Base-by-base conservation (phyloP, 2,113 vertebrate species). In the Beaufortia kweichowensis region DNA sequence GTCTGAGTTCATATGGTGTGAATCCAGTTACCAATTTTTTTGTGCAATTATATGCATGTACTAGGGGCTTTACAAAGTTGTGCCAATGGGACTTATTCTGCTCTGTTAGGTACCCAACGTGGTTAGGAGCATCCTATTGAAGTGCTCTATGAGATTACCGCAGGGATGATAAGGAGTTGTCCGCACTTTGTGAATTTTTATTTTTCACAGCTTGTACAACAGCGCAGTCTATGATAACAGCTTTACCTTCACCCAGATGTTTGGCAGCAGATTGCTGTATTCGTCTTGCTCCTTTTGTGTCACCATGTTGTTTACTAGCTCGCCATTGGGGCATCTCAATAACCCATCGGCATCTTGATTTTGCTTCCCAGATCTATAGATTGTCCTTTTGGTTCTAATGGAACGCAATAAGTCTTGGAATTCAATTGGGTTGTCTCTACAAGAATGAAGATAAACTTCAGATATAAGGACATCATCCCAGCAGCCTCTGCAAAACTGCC, bases 151-250 rank as follows among this genome's bases (percentile, higher is more conserved):
- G 9, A 11, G 41, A 43, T 43, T 48, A 17, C 43, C 43, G 0
- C 43, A 8, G 8, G 43, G 43, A 48, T 48, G 43, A 48, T 48
- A 48, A 48, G 43, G 43, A 5, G 43, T 48, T 17, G 43, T 48
- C 2, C 43, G 3, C 14, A 48, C 14, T 48, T 48, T 48, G 15
- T 48, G 43, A 17, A 48, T 48, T 11, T 11, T 4, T 1, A 64
- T 15, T 10, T 79, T 50, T 50, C 19, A 83, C 64, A 4, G 66
- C 81, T 39, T 43, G 50, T 0, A 82, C 41, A 23, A 53, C 76
- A 2, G 8, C 4, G 1, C 67, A 55, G 4, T 55, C 48, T 7
- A 62, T 53, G 19, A 53, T n/a, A 6, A 62, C 60, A 4, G 17
- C 0, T 29, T 33, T 0, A 24, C 28, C 53, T 2, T 7, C 28